Base-by-base conservation (phyloP, 2,797 vertebrate species). In the Sebastes trivittatus region DNA sequence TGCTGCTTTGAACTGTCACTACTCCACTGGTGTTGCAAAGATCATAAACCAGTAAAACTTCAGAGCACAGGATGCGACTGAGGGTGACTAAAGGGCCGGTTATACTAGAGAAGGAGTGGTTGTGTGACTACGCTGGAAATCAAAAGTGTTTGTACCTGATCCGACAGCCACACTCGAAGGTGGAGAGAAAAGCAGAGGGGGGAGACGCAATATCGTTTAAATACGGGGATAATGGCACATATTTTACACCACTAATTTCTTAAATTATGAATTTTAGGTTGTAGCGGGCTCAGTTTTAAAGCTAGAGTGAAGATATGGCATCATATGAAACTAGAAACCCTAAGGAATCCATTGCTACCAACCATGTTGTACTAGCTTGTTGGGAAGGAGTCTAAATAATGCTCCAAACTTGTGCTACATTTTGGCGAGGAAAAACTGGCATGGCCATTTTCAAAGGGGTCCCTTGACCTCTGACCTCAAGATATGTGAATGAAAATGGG, bases 21-120 rank as follows among this genome's bases (percentile, higher is more conserved):
- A 81, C 88, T 90, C 78, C 20, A 88, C 92, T 91, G 85, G 79
- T 87, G 89, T 90, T 87, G 88, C 91, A 93, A 93, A 94, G 93
- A 95, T 94, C 93, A 95, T 94, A 95, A 95, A 95, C 89, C 93
- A 94, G 92, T 91, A 94, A 94, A 94, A 95, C 94, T 94, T 95
- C 88, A 95, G 91, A 95, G 94, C 88, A 92, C 94, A 95, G 94
- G 94, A 94, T 94, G 87, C 81, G 69, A 89, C 89, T 71, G 69
- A 93, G 88, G 86, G 85, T 92, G 91, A 94, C 92, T 95, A 93
- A 72, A 58, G 25, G 56, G 25, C 27, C 22, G 6, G 23, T 58
- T 60, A 4, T 6, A 22, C 46, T 7, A 56, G 14, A 54, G 55
- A 77, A 75, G 3, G 22, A 55, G 30, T 13, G 5, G 13, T 42